A percentile compares a stretch with the other conserved stretches of the same genome.
These are phyloP conservation scores for Zaprionus ghesquierei DNA, from an alignment of 1,140 invertebrate genomes.

Conservation along the genomic window DNA sequence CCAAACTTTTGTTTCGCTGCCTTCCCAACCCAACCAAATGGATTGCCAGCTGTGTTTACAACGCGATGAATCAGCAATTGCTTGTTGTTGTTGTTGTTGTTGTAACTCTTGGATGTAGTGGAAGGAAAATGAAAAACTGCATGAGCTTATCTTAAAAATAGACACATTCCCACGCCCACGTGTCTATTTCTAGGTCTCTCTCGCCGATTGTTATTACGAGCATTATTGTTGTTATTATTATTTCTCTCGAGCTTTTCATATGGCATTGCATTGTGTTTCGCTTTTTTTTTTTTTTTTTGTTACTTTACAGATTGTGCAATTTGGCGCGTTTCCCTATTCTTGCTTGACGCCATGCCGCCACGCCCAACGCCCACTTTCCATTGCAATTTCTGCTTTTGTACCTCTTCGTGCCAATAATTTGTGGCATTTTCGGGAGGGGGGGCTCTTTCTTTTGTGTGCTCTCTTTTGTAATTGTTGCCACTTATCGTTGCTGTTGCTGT, in stretches of 20 bases:
- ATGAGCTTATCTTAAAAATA: slow-evolving; percentile 60
- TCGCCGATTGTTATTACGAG: slow-evolving; percentile 22
- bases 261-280: slow-evolving; percentile 50
- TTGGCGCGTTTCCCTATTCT: slow-evolving; percentile 65
- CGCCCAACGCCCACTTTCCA: slow-evolving; percentile 35
- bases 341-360: slow-evolving; percentile 2
- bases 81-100: slow-evolving; percentile 10
- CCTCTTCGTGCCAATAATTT: slow-evolving; percentile 48
- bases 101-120: slow-evolving; percentile 54
- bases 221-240: slow-evolving; percentile 2
- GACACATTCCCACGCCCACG: slow-evolving; percentile 75
- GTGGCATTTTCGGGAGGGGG: slow-evolving; percentile 46
- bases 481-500: slow-evolving; percentile 60
- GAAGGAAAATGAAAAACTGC: slow-evolving; percentile 37
- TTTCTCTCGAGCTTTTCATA: slow-evolving; percentile 18
- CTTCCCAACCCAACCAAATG: too few relatives aligned
- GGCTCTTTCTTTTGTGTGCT: slow-evolving; percentile 16
- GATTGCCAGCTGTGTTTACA: slow-evolving; percentile 45
- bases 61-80: slow-evolving; percentile 61
- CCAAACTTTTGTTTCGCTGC: slow-evolving; percentile 9
- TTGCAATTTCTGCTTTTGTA: slow-evolving; percentile 43
- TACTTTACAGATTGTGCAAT: slow-evolving; percentile 61
- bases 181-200: slow-evolving; percentile 75
- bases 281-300: background rate
- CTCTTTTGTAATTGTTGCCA: slow-evolving; percentile 59